Base-by-base conservation (phyloP, 2,888 invertebrate genomes). In the Caenorhabditis afra region DNA sequence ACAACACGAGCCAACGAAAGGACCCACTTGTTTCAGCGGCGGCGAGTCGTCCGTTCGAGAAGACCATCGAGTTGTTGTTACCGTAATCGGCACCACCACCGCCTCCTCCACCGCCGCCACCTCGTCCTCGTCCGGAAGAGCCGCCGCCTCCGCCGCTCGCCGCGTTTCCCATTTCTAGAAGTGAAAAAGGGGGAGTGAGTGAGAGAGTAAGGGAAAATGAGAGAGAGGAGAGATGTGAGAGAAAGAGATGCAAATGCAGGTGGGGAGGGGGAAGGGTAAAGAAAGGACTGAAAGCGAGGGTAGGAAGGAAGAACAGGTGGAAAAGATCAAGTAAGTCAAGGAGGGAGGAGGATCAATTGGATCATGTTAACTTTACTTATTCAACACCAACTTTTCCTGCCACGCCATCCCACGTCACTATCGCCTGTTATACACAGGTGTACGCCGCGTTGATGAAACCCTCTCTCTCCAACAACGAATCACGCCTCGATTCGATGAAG, bases 1-100 rank as follows among this genome's bases (percentile, higher is more conserved):
- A 49, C 49, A 49, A 49, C 49, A 22, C 49, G 11, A 20, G 22
- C 20, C 3, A 22, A 14, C 8, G 16, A 29, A 64, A 16, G 58
- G 58, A 79, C 79, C 37, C 61, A 79, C 79, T 79, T 23, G 78
- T 79, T 55, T 79, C 78, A 16, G 73, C 78, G 10, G 79, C 79
- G 8, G 73, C 74, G 12, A 79, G 18, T 47, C 79, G 67, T 57
- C 79, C 79, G 59, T 79, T 79, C 50, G 79, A 68, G 53, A 74
- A 74, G 12, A 79, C 74, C 10, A 35, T 74, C 47, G 79, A 41
- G 14, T 37, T 52, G 14, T 37, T 52, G 49, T 18, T 50, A 23
- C 39, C 23, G 23, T 22, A 49, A 41, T 23, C 35, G 4, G 7
- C 35, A 14, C 58, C 65, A 12, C 67, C 67, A 3, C 53, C 53